Evolutionary conservation across 2,888 invertebrate genomes (phyloP), one percentile per base, ranked within the genome.

Genomic region (Philereme vetulata): DNA sequence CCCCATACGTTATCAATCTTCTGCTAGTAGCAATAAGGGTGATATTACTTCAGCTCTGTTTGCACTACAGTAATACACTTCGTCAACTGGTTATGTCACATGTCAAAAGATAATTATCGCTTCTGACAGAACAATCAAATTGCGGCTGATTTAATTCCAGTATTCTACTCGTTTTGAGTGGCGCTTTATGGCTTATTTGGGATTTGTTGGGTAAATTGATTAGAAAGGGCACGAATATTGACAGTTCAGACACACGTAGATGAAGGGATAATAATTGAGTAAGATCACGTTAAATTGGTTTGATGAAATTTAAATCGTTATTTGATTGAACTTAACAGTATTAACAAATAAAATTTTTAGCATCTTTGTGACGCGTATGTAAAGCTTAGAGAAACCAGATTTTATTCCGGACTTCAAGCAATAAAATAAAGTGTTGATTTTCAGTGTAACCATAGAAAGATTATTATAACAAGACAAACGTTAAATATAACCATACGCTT

Each of bases 41-140:
- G n/a, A 55, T 38, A 51, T n/a, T 67, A 6, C n/a, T 34, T 9
- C 33, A 48, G 2, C 5, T 40, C 59, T 38, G 10, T 7, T 60
- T 57, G 54, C 50, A 60, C 50, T 60, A 64, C 68, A 69, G 68
- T 70, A 70, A 66, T 62, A 65, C 70, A 65, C 70, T 67, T 73
- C 69, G 72, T 71, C 68, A 72, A 71, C 70, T 60, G 67, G 64
- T 64, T 70, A 54, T 74, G 72, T 70, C 73, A 72, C 71, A 70
- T 76, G 77, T 76, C 77, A 73, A 49, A 67, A 68, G 74, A 67
- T 72, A 76, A 76, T 76, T 77, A 77, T 65, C 56, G 67, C 67
- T 70, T 64, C 64, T 71, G 72, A 69, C 72, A 64, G 67, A 56
- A 71, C 66, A 71, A 75, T 75, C 70, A 64, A 70, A 70, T 73